Conservation (phyloP, 2,113 vertebrate species). For the Pleuronectes platessa region DNA sequence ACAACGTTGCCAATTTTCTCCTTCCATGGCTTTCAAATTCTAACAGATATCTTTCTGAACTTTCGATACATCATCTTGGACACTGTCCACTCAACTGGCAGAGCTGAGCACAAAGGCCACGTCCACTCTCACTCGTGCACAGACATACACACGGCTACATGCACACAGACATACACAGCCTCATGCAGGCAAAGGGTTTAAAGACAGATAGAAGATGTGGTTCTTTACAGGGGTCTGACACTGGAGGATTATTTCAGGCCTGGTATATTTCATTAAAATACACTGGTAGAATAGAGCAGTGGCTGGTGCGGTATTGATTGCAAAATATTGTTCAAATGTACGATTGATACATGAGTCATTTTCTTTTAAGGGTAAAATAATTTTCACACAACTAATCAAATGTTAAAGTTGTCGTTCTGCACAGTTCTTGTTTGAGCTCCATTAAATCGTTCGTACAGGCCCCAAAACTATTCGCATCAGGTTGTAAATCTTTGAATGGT, state of each 20-base stretch:
- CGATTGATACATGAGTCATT: not conserved
- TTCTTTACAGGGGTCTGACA: slow-evolving; percentile 14
- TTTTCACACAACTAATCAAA: not conserved
- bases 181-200: not conserved
- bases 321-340: not conserved
- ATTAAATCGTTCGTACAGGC: not conserved
- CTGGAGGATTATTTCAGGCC: slow-evolving; percentile 5
- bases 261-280: slow-evolving; percentile 3
- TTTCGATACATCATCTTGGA: slow-evolving; percentile 79
- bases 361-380: too few species aligned
- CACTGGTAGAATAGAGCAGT: slow-evolving; percentile 1
- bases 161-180: not conserved
- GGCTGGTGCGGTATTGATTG: not conserved
- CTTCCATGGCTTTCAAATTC: slow-evolving; percentile 76
- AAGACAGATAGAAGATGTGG: slow-evolving; percentile 4
- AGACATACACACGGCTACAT: slow-evolving; percentile 14
- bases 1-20: slow-evolving; percentile 79
- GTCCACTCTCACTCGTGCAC: slow-evolving; percentile 29
- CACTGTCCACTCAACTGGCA: slow-evolving; percentile 68
- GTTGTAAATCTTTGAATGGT: not conserved
- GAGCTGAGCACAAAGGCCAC: slow-evolving; percentile 66
- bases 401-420: not conserved
- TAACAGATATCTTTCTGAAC: slow-evolving; percentile 76
- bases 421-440: not conserved
- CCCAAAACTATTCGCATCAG: not conserved